phyloP scores from a whole-genome alignment of 2,888 invertebrate species.

The Chorisops tibialis region DNA sequence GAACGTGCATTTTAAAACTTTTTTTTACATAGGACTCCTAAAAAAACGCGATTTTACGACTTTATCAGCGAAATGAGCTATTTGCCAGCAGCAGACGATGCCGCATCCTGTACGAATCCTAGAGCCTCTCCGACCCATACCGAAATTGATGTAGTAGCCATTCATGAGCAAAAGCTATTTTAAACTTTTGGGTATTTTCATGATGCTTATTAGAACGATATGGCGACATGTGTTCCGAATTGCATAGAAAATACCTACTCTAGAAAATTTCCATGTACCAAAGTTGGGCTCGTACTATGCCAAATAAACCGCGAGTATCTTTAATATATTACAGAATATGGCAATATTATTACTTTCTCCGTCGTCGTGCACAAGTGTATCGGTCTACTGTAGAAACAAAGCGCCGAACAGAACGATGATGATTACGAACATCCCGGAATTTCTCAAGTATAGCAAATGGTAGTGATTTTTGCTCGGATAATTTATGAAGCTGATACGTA shows the following conservation, averaged over 20 bases:
- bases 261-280: too few species aligned
- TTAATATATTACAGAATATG: too few species aligned
- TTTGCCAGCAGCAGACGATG: conserved; percentile 8
- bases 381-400: too few species aligned
- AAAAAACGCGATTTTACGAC: conserved; percentile 11
- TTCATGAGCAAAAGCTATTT: conserved; percentile 24
- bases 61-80: conserved; percentile 23
- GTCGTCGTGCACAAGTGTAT: too few species aligned
- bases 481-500: conserved; percentile 20
- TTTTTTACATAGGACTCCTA: too few species aligned
- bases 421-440: conserved; percentile 23
- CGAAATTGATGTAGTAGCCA: too few species aligned
- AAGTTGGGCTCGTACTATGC: too few species aligned
- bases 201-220: conserved; percentile 28
- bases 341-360: too few species aligned
- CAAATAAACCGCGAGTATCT: too few species aligned
- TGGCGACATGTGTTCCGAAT: conserved; percentile 30
- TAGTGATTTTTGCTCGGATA: conserved; percentile 15
- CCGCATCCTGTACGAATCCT: not conserved
- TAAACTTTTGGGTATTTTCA: conserved; percentile 29
- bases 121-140: too few species aligned
- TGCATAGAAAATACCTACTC: conserved; percentile 25
- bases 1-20: too few species aligned
- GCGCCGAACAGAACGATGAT: too few species aligned
- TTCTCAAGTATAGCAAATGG: conserved; percentile 24